Evolutionary conservation across 2,113 vertebrate species (phyloP).

Genomic region (Tapirus terrestris): DNA sequence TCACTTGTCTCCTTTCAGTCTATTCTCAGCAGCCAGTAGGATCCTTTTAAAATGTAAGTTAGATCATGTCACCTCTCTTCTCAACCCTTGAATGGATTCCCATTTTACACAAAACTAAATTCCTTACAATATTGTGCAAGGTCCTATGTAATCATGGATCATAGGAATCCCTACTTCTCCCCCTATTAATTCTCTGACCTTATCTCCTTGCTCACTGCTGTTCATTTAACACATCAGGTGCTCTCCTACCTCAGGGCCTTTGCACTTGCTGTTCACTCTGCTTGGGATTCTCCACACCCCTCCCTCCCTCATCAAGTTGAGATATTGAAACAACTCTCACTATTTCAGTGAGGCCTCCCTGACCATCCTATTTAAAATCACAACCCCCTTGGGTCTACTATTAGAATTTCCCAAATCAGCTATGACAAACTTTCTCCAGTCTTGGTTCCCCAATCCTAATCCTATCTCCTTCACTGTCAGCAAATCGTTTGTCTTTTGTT

Average conservation of each 20-base stretch:
- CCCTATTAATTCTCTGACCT: neutral
- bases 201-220: neutral
- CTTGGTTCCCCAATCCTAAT: neutral
- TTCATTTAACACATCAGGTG: neutral
- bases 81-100: neutral
- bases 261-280: neutral
- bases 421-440: neutral
- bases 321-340: neutral
- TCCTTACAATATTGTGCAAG: neutral
- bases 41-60: neutral
- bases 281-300: neutral
- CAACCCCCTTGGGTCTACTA: neutral
- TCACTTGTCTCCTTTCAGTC: neutral
- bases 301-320: neutral
- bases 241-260: neutral
- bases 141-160: neutral
- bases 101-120: neutral
- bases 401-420: neutral
- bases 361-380: neutral
- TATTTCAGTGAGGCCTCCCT: neutral
- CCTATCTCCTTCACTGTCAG: neutral
- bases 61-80: neutral
- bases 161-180: neutral
- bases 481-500: neutral
- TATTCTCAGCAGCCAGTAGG: neutral